A percentile compares a stretch with the other conserved stretches of the same genome.
Conservation (phyloP, 1,140 invertebrate genomes). For the Pachypsylla venusta region DNA sequence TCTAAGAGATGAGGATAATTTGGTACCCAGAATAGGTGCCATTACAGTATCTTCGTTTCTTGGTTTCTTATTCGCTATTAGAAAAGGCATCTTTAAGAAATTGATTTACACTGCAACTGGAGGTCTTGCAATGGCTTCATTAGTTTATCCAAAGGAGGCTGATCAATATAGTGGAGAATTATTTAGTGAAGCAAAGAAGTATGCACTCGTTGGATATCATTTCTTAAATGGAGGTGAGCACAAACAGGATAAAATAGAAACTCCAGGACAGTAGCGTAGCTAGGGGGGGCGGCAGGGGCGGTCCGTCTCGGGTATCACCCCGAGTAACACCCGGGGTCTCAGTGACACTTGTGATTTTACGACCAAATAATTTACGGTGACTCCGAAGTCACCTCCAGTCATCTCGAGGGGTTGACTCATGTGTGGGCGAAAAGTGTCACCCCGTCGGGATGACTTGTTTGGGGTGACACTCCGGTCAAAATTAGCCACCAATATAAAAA, state of each 20-base stretch:
- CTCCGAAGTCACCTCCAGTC: not conserved
- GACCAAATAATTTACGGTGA: not conserved
- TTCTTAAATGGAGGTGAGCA: conserved; percentile 49
- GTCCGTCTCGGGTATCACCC: too few relatives aligned
- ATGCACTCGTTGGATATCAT: conserved; percentile 49
- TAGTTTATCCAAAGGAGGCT: conserved; percentile 52
- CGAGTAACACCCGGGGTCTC: too few relatives aligned
- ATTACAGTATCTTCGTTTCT: conserved; percentile 48
- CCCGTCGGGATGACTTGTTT: too few relatives aligned
- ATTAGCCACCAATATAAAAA: too few relatives aligned
- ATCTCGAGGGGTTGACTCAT: too few relatives aligned
- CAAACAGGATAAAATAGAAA: not conserved
- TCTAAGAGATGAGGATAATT: conserved; percentile 47
- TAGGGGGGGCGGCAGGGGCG: too few relatives aligned
- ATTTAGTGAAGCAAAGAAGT: conserved; percentile 38
- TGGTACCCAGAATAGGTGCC: conserved; percentile 44
- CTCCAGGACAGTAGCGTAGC: too few relatives aligned
- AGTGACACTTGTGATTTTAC: too few relatives aligned
- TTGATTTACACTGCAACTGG: conserved; percentile 43
- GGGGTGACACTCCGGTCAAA: too few relatives aligned
- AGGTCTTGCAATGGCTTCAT: conserved; percentile 39
- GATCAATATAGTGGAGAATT: conserved; percentile 36
- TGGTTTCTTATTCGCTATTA: conserved; percentile 47
- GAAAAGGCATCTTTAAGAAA: conserved; percentile 47
- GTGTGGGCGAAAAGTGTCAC: too few relatives aligned